These are phyloP conservation scores for Desmodus rotundus DNA, from an alignment of 2,113 vertebrate genomes.

Conservation along the genomic window DNA sequence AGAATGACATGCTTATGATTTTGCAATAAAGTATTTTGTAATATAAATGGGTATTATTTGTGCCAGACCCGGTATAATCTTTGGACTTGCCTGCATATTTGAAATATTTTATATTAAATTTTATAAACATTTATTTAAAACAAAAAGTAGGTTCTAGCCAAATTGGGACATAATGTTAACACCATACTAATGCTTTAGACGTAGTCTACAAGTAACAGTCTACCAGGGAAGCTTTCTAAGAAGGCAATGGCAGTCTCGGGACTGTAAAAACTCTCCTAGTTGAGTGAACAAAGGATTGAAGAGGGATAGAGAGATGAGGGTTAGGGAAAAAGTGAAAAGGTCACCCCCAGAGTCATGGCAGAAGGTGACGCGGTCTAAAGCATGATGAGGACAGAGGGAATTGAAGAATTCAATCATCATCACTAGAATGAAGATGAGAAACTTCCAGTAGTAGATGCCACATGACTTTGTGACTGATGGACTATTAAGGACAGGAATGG, in stretches of 20 bases:
- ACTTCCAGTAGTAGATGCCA: not conserved
- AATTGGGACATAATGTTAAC: not conserved
- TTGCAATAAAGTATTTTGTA: no score
- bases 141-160: not conserved
- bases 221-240: not conserved
- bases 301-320: not conserved
- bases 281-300: not conserved
- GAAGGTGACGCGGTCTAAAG: no score
- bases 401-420: no score
- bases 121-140: not conserved
- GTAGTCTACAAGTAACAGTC: not conserved
- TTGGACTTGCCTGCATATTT: not conserved
- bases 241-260: not conserved
- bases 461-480: not conserved
- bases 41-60: no score
- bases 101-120: constrained; percentile 4
- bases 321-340: not conserved
- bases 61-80: not conserved
- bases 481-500: not conserved
- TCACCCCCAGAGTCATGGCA: not conserved
- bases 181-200: not conserved
- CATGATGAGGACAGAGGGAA: not conserved
- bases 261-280: not conserved
- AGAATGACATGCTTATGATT: no score
- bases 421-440: not conserved